These are phyloP conservation scores for Sebastes reedi DNA, from an alignment of 2,797 vertebrate species.

Conservation along the genomic window DNA sequence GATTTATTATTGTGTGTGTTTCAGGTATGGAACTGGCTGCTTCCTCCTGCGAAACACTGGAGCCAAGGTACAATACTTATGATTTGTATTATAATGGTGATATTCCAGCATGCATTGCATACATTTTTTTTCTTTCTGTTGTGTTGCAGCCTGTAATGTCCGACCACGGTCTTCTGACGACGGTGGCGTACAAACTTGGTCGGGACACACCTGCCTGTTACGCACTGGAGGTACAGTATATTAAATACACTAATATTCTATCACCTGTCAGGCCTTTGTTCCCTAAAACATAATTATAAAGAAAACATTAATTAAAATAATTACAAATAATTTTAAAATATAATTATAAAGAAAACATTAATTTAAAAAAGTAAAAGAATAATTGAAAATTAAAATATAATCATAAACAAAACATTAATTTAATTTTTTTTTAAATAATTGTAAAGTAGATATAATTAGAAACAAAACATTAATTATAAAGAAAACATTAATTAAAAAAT, in stretches of 20 bases:
- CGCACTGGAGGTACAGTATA: constrained; percentile 88
- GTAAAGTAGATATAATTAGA: no score
- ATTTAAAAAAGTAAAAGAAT: not conserved
- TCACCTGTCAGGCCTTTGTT: not conserved
- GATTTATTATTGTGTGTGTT: not conserved
- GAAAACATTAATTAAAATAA: not conserved
- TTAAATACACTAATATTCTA: not conserved
- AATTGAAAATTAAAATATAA: not conserved
- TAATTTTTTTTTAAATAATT: no score
- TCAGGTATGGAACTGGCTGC: constrained; percentile 96
- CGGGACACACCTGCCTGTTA: constrained; percentile 93
- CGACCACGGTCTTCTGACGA: constrained; percentile 97
- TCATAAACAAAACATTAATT: no score
- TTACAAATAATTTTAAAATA: no score
- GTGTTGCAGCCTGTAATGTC: constrained; percentile 91
- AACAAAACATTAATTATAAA: no score
- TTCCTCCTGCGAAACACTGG: constrained; percentile 96
- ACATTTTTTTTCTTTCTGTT: not conserved
- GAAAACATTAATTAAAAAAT: no score
- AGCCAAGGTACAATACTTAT: constrained; percentile 82
- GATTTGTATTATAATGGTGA: not conserved
- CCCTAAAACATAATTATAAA: no score
- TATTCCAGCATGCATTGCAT: rapidly evolving
- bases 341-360: rapidly evolving
- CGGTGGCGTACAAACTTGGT: constrained; percentile 97